Evolutionary conservation across 2,113 vertebrate genomes (phyloP).

Genomic region (Nothoprocta pentlandii): DNA sequence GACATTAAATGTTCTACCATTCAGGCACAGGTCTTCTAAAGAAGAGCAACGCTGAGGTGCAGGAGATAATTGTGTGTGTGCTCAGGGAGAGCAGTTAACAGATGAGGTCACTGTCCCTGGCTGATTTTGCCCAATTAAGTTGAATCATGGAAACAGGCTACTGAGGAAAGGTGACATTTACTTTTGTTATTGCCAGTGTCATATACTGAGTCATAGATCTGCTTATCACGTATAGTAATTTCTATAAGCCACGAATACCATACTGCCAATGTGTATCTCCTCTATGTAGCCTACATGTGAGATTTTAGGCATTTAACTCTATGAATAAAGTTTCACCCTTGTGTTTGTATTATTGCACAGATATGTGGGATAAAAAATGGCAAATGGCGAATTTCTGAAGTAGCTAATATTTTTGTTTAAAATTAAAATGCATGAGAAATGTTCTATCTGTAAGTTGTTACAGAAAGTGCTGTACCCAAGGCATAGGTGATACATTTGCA

Average conservation of each 20-base stretch:
- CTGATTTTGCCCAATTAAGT: constrained; percentile 19
- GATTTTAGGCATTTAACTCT: background rate
- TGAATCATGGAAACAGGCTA: background rate
- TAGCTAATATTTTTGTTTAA: background rate
- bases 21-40: background rate
- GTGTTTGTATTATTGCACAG: background rate
- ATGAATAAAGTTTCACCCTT: background rate
- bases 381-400: background rate
- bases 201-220: background rate
- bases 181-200: background rate
- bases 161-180: background rate
- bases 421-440: background rate
- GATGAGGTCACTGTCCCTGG: background rate
- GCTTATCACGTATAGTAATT: background rate
- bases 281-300: background rate
- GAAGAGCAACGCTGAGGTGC: background rate
- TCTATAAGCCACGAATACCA: background rate
- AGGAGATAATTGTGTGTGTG: background rate
- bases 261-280: background rate
- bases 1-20: background rate
- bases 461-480: background rate
- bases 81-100: background rate
- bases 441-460: background rate
- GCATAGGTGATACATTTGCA: background rate
- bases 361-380: background rate